Percentiles rank a stretch among this genome's conserved stretches.
phyloP scores from a whole-genome alignment of 2,113 vertebrate genomes.

The Synchiropus splendidus region DNA sequence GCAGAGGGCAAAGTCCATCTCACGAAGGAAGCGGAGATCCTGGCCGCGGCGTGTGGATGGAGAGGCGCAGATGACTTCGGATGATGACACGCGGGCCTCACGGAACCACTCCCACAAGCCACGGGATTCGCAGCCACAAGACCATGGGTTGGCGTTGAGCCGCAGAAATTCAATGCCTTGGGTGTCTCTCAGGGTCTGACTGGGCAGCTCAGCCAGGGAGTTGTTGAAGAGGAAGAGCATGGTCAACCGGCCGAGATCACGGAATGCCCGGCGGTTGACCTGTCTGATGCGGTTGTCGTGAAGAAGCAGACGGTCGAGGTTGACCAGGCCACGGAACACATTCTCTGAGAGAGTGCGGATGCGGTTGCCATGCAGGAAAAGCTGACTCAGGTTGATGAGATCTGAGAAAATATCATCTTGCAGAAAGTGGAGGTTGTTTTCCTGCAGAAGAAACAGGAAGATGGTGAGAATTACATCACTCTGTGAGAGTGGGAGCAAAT shows the following conservation, averaged over 20 bases:
- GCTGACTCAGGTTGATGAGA: conserved; percentile 92
- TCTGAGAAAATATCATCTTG: conserved; percentile 93
- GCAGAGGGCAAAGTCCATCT: conserved; percentile 80
- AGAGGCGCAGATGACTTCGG: conserved; percentile 78
- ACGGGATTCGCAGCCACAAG: conserved; percentile 89
- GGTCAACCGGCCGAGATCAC: conserved; percentile 82
- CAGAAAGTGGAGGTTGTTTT: conserved; percentile 88
- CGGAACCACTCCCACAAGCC: conserved; percentile 92
- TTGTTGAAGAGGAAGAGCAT: conserved; percentile 99
- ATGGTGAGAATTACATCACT: background rate
- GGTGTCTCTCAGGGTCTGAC: conserved; percentile 80
- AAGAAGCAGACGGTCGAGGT: conserved; percentile 89
- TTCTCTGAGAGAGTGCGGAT: conserved; percentile 86
- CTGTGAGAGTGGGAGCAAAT: background rate
- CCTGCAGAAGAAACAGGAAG: conserved; percentile 50
- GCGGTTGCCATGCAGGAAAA: conserved; percentile 91
- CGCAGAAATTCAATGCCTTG: conserved; percentile 88
- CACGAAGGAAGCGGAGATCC: conserved; percentile 82
- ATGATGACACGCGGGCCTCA: conserved; percentile 79
- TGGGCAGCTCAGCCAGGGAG: conserved; percentile 80
- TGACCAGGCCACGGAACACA: conserved; percentile 82
- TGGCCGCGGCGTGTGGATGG: conserved; percentile 75
- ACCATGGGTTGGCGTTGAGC: conserved; percentile 94
- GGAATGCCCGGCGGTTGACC: conserved; percentile 83
- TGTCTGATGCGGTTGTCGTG: conserved; percentile 86